phyloP scores from a whole-genome alignment of 1,140 invertebrate genomes.

The Drosophila sp. region DNA sequence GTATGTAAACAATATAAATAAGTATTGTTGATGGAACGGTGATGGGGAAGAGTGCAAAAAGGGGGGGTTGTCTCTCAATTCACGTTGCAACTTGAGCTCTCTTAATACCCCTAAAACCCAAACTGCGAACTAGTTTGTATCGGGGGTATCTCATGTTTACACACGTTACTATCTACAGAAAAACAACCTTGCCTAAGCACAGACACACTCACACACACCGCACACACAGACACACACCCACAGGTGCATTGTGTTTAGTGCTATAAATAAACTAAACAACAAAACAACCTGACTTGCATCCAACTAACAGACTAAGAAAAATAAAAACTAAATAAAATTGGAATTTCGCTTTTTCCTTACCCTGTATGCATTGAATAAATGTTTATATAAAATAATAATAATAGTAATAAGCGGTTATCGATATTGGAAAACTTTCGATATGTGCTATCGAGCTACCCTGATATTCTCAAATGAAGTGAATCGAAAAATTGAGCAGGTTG shows the following conservation, averaged over 20 bases:
- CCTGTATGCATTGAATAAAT: too few relatives aligned
- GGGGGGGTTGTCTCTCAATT: too few relatives aligned
- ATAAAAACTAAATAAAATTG: slow-evolving; percentile 14
- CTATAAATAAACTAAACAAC: slow-evolving; percentile 1
- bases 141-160: slow-evolving; percentile 42
- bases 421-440: too few relatives aligned
- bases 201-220: not conserved
- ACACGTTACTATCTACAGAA: slow-evolving; percentile 39
- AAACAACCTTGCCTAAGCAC: slow-evolving; percentile 41
- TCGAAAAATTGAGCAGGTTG: too few relatives aligned
- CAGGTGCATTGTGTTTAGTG: slow-evolving; percentile 3
- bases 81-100: slow-evolving; percentile 6
- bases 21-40: not conserved
- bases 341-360: not conserved
- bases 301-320: slow-evolving; percentile 17
- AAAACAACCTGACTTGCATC: not conserved
- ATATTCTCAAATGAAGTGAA: too few relatives aligned
- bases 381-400: too few relatives aligned
- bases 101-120: not conserved
- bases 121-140: slow-evolving; percentile 8
- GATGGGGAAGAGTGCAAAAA: not conserved
- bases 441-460: too few relatives aligned
- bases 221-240: slow-evolving; percentile 1
- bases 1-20: not conserved
- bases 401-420: too few relatives aligned